Base-by-base conservation (phyloP, 2,888 invertebrate genomes). In the Cantharis rufa region DNA sequence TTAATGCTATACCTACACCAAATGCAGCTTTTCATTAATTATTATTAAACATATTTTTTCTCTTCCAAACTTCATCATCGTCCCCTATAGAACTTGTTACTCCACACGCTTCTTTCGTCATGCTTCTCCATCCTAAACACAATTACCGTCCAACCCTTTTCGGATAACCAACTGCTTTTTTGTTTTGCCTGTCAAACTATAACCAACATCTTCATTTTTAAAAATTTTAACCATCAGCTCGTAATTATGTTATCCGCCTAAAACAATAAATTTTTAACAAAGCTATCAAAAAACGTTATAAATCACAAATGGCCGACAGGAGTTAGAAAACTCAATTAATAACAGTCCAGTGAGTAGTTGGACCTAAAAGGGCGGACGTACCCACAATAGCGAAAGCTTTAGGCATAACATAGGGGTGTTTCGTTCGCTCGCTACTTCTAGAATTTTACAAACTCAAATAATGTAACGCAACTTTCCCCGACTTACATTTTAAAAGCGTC, bases 281-380 rank as follows among this genome's bases (percentile, higher is more conserved):
- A 79, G 80, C 82, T 82, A 82, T 83, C 82, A 82, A 82, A 78
- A 75, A 77, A 80, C 74, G 79, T 73, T 78, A 80, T 84, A 84
- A 84, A 84, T 84, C 84, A 84, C 80, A 81, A 83, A 82, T 82
- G 83, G 82, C 84, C 83, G 84, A 79, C 84, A 83, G 81, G 81
- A 82, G 82, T 83, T 82, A 77, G 79, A 81, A 81, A 82, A 83
- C 82, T 83, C 82, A 82, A 83, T 83, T 83, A 83, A 83, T 83
- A 83, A 82, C 76, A 78, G 81, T 79, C 78, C 78, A 79, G 76
- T 74, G 71, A 76, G 75, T 78, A 64, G 78, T 48, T 75, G 82
- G 84, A 84, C 83, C 84, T 84, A 83, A 83, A 83, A 82, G 82
- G 81, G 81, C 82, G 82, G 81, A 81, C 83, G 83, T 83, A 81